These are phyloP conservation scores for Graptemys geographica DNA, from an alignment of 2,797 vertebrate species.

Conservation along the genomic window DNA sequence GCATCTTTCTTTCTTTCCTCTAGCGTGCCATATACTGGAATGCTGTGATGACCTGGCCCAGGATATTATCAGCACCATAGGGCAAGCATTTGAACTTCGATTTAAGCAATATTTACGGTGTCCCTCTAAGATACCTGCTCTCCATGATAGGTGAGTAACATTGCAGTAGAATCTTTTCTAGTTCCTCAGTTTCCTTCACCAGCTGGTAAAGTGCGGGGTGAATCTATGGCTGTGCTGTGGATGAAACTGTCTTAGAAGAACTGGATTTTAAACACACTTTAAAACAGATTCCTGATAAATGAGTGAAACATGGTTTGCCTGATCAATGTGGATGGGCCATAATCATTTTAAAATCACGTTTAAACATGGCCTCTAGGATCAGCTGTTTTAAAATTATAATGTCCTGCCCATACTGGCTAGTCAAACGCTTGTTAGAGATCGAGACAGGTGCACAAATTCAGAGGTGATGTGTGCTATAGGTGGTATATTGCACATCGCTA, in stretches of 20 bases:
- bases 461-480: not conserved
- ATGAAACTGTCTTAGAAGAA: not conserved
- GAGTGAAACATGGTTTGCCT: not conserved
- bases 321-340: not conserved
- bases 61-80: slow-evolving; percentile 97
- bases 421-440: not conserved
- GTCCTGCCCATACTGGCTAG: not conserved
- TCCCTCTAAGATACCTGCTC: slow-evolving; percentile 90
- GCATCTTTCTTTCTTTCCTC: slow-evolving; percentile 39
- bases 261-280: not conserved
- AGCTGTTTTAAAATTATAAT: not conserved
- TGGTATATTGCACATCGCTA: not conserved
- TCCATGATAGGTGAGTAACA: slow-evolving; percentile 89
- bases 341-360: not conserved
- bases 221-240: not conserved
- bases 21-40: slow-evolving; percentile 98
- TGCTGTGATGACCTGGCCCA: slow-evolving; percentile 95
- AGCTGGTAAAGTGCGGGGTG: not conserved
- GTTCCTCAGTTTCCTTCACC: not conserved
- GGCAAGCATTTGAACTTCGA: slow-evolving; percentile 97
- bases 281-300: not conserved
- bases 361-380: not conserved
- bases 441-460: not conserved
- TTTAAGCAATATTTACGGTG: slow-evolving; percentile 98
- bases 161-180: not conserved